These are phyloP conservation scores for Cavia aperea DNA, from an alignment of 2,113 vertebrate genomes.

Conservation along the genomic window DNA sequence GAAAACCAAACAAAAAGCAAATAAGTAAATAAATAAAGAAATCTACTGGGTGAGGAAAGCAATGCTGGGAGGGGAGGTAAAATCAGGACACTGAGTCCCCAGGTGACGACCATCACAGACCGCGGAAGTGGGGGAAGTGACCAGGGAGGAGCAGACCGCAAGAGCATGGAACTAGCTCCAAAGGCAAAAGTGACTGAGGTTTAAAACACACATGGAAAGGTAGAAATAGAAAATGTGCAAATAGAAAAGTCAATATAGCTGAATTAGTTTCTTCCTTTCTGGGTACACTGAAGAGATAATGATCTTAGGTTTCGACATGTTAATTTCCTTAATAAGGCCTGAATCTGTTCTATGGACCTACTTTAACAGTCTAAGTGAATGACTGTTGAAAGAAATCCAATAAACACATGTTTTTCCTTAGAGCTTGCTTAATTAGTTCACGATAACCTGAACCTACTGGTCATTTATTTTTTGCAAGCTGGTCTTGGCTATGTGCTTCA, in stretches of 20 bases:
- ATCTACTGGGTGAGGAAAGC: not conserved
- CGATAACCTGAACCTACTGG: not conserved
- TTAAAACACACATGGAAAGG: not conserved
- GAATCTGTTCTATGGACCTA: not conserved
- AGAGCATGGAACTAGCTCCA: not conserved
- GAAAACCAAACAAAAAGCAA: not conserved
- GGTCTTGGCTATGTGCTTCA: not conserved
- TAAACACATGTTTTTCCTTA: not conserved
- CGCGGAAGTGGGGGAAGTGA: accelerated
- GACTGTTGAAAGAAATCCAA: not conserved
- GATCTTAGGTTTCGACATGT: not conserved
- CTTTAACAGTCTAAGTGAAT: not conserved
- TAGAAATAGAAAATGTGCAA: not conserved
- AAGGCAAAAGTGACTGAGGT: not conserved
- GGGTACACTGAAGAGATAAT: not conserved
- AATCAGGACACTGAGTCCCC: not conserved
- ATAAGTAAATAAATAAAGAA: not conserved
- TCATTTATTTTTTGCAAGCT: slow-evolving; percentile 19
- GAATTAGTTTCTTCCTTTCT: not conserved
- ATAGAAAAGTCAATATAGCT: not conserved
- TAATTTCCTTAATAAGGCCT: not conserved
- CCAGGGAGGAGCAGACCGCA: not conserved
- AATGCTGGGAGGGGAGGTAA: not conserved
- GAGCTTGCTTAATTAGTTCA: slow-evolving; percentile 30
- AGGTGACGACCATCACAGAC: accelerated